Evolutionary conservation across 92 coral and sea anemone genomes (phyloP).

Genomic region (Nematostella vectensis): DNA sequence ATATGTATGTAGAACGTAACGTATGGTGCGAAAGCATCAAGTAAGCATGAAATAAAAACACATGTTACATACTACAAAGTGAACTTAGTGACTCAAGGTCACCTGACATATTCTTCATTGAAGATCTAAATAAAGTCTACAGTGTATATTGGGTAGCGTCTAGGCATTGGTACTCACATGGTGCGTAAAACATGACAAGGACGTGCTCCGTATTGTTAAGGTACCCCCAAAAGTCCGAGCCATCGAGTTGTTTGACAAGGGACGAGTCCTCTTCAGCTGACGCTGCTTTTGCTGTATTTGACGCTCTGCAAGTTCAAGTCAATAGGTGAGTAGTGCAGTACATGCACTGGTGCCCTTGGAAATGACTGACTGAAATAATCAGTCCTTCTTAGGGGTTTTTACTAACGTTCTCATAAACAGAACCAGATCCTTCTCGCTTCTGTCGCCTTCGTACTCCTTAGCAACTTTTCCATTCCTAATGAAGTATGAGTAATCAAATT

Average conservation of each 20-base stretch:
- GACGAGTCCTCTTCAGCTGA: constrained; percentile 12
- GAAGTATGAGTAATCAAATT: background rate
- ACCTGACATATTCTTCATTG: no score
- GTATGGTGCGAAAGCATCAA: no score
- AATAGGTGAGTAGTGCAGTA: no score
- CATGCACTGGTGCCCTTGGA: no score
- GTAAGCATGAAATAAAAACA: no score
- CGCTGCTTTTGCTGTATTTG: constrained; percentile 6
- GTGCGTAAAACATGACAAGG: constrained; percentile 86
- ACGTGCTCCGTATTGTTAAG: constrained; percentile 60
- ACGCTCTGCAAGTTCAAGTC: constrained; percentile 1
- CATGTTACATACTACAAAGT: no score
- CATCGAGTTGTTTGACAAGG: constrained; percentile 12
- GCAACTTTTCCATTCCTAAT: constrained; percentile 53
- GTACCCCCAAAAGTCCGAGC: constrained; percentile 47
- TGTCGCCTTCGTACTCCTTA: constrained; percentile 71
- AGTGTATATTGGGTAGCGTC: no score
- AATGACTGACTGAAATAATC: no score
- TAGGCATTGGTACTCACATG: constrained; percentile 55
- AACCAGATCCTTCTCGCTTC: constrained; percentile 58
- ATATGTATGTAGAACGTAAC: no score
- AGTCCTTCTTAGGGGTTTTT: no score
- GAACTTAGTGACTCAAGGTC: no score
- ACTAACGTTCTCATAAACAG: constrained; percentile 74
- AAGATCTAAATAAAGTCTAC: no score